Base-by-base conservation (phyloP, 2,888 invertebrate species). In the Coenonympha glycerion region DNA sequence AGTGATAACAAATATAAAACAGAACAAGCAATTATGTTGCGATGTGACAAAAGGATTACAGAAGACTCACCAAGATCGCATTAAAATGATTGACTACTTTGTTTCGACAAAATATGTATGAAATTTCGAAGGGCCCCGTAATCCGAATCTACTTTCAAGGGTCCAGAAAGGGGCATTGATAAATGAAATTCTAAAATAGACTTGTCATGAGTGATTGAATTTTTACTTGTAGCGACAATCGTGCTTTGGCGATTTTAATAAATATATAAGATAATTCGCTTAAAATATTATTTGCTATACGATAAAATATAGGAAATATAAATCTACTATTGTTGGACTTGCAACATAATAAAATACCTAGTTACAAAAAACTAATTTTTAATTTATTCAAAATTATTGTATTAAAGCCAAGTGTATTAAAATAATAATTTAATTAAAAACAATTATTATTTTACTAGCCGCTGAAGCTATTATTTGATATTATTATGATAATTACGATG, bases 41-140 rank as follows among this genome's bases (percentile, higher is more conserved):
- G 50, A 48, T 59, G 55, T 57, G 61, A 66, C 73, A 73, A 75
- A 72, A 69, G 73, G 73, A 76, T 79, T 76, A 74, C 53, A 53
- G 56, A 63, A 63, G 60, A 60, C 63, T 63, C 55, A 61, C 57
- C 52, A 49, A 58, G 57, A 61, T 55, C 52, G 44, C 30, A 51
- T 55, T 56, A 53, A 41, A 45, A 49, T 40, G 45, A 49, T 55
- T 52, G 56, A 49, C 47, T 52, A 52, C 48, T 53, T 47, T 55
- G 51, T 59, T 53, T 53, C 55, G 53, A 50, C 68, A 66, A 56
- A n/a, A n/a, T n/a, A 63, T 62, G 45, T 41, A 59, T 60, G 63
- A 68, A 75, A 74, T 51, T 50, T 37, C 44, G 47, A 22, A 48
- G 69, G 79, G 79, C 71, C 74, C 71, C 65, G 64, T 64, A 68